These are phyloP conservation scores for Mizuhopecten yessoensis DNA, from an alignment of 1,140 invertebrate species.

Conservation along the genomic window DNA sequence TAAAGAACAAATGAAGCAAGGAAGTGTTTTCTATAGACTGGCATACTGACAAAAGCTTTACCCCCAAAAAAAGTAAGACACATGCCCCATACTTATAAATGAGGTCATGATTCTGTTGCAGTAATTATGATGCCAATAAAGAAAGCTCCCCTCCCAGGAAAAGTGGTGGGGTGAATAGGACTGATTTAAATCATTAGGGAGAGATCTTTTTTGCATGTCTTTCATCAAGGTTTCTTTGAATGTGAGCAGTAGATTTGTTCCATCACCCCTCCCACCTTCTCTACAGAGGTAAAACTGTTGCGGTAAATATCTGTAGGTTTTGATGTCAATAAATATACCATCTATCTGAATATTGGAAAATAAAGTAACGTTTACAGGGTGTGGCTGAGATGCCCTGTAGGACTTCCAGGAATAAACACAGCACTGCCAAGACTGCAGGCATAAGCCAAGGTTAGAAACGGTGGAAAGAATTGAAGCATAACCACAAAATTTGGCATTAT, in stretches of 20 bases:
- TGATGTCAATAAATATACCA: neutral
- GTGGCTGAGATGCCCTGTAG: too few relatives aligned
- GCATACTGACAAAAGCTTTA: constrained; percentile 18
- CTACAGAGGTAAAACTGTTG: neutral
- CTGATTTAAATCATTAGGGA: neutral
- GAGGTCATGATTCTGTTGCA: neutral
- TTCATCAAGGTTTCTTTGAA: neutral
- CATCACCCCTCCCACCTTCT: neutral
- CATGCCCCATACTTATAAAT: neutral
- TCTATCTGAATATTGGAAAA: neutral
- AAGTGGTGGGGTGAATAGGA: neutral
- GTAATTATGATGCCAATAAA: constrained; percentile 21
- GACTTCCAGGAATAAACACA: too few relatives aligned
- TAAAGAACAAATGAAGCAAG: neutral
- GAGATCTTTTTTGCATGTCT: neutral
- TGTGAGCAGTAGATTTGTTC: too few relatives aligned
- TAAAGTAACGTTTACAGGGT: too few relatives aligned
- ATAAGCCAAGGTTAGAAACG: too few relatives aligned
- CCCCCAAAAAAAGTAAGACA: neutral
- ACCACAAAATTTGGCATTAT: too few relatives aligned
- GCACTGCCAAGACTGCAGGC: too few relatives aligned
- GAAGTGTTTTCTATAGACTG: neutral
- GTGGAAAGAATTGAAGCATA: too few relatives aligned
- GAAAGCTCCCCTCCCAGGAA: neutral
- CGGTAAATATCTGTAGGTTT: neutral